phyloP scores from a whole-genome alignment of 1,140 invertebrate species.

The Habropoda laboriosa region DNA sequence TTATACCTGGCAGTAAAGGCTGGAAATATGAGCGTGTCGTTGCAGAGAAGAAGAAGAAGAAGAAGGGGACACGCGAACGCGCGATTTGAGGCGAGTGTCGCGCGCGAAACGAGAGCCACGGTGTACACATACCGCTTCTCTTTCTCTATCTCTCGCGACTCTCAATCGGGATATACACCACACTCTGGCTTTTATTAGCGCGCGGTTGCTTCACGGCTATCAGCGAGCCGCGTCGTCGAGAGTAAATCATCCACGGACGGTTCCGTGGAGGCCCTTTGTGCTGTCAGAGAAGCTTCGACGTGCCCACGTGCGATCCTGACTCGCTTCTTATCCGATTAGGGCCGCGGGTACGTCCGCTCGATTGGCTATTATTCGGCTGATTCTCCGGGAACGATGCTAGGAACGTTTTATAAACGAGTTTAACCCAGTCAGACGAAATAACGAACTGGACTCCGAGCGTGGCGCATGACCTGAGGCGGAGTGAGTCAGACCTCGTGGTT shows the following conservation, averaged over 20 bases:
- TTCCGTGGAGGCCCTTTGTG: constrained; percentile 46
- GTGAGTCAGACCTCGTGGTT: too few relatives aligned
- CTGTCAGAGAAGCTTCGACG: constrained; percentile 40
- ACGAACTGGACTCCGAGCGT: too few relatives aligned
- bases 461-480: too few relatives aligned
- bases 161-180: constrained; percentile 20
- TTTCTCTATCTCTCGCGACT: neutral
- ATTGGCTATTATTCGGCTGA: neutral
- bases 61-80: constrained; percentile 19
- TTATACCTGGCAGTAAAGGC: constrained; percentile 30
- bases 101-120: neutral
- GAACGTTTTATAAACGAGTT: too few relatives aligned
- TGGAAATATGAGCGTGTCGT: neutral
- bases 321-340: constrained; percentile 54
- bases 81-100: neutral
- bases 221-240: constrained; percentile 10
- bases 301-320: constrained; percentile 5
- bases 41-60: too few relatives aligned
- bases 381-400: neutral
- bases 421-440: too few relatives aligned
- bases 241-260: constrained; percentile 63
- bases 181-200: constrained; percentile 57
- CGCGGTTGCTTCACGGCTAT: constrained; percentile 42
- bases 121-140: too few relatives aligned
- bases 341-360: neutral